These are phyloP conservation scores for Gulo gulo DNA, from an alignment of 2,113 vertebrate species.

Conservation along the genomic window DNA sequence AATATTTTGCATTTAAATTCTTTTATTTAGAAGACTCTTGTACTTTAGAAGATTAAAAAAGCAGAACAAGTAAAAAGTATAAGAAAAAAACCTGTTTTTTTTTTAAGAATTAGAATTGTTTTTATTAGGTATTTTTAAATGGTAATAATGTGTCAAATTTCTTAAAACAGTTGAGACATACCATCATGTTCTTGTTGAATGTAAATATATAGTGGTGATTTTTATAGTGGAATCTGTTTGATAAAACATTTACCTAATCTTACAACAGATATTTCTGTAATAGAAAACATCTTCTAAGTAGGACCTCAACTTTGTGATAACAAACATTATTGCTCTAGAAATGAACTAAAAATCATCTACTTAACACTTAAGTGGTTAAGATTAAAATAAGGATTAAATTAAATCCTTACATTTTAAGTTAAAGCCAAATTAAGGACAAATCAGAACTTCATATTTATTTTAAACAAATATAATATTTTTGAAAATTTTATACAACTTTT, in stretches of 20 bases:
- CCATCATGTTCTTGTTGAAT: neutral
- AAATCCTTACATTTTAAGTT: constrained; percentile 3
- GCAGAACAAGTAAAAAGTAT: neutral
- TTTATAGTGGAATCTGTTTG: neutral
- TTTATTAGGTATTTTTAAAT: neutral
- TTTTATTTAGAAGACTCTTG: neutral
- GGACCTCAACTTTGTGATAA: neutral
- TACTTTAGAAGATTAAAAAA: neutral
- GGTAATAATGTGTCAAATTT: neutral
- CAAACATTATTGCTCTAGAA: neutral
- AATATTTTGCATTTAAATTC: neutral
- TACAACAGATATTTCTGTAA: neutral
- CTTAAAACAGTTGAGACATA: neutral
- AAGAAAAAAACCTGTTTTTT: neutral
- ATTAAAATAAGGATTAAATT: neutral
- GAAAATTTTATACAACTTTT: neutral
- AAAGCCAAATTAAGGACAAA: neutral
- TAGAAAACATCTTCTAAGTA: neutral
- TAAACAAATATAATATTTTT: neutral
- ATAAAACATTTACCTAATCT: neutral
- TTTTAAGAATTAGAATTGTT: neutral
- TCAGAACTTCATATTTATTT: neutral
- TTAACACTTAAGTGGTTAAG: neutral
- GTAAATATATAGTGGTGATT: neutral
- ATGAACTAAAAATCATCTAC: neutral